A percentile compares a stretch with the other conserved stretches of the same genome.
phyloP scores from a whole-genome alignment of 2,113 vertebrate species.

The Osmerus eperlanus region DNA sequence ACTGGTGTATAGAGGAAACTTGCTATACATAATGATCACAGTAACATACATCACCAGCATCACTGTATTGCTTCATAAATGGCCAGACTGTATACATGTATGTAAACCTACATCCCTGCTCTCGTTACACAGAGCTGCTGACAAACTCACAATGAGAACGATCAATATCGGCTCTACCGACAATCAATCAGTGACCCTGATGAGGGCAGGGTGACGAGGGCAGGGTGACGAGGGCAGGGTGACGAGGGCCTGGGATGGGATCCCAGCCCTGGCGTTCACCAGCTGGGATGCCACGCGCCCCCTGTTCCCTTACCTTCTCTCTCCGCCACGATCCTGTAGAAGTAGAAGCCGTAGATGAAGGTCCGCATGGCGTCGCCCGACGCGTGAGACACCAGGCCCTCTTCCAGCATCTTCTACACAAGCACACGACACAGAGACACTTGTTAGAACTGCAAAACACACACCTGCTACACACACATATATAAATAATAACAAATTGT shows the following conservation, averaged over 20 bases:
- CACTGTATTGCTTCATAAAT: no score
- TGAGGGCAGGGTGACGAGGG: background rate
- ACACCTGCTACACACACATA: no score
- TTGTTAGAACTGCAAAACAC: background rate
- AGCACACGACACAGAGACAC: background rate
- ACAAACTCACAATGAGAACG: background rate
- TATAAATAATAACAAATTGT: no score
- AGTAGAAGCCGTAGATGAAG: constrained; percentile 96
- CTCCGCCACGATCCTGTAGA: constrained; percentile 89
- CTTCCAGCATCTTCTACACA: constrained; percentile 94
- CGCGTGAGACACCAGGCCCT: constrained; percentile 88
- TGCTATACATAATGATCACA: no score
- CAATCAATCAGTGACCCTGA: constrained; percentile 5
- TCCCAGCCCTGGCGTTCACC: background rate
- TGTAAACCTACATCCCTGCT: no score
- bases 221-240: no score
- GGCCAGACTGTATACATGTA: no score
- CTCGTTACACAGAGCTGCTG: background rate
- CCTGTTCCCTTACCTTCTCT: constrained; percentile 78
- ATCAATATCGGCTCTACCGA: constrained; percentile 1
- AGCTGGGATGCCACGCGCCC: background rate
- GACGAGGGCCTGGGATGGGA: no score
- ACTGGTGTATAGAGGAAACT: no score
- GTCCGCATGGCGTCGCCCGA: constrained; percentile 92
- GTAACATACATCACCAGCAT: no score